A percentile compares a stretch with the other conserved stretches of the same genome.
Conservation (phyloP, 2,888 invertebrate genomes). For the Protophormia terraenovae region DNA sequence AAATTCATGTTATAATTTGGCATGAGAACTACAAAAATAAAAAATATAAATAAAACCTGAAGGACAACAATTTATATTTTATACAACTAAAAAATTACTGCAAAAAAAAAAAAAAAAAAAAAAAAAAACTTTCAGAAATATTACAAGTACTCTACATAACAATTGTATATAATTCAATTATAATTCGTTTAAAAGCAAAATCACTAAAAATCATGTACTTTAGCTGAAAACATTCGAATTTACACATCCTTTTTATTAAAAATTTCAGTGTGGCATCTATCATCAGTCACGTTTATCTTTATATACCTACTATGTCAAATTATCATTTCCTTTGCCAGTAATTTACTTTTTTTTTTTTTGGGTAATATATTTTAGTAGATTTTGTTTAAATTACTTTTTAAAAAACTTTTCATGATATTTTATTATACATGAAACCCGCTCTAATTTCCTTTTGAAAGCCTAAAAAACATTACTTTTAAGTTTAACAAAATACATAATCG, state of each 20-base stretch:
- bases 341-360: background rate
- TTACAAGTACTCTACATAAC: background rate
- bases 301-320: background rate
- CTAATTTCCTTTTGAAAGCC: background rate
- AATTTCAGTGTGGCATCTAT: background rate
- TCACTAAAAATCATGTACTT: background rate
- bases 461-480: background rate
- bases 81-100: too few relatives aligned
- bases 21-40: background rate
- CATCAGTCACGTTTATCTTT: background rate
- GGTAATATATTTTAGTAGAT: background rate
- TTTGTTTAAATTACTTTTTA: background rate
- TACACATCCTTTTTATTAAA: background rate
- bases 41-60: too few relatives aligned
- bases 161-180: background rate
- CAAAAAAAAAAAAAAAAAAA: slow-evolving; percentile 1
- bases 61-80: slow-evolving; percentile 9
- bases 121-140: background rate
- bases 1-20: background rate
- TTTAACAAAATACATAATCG: background rate
- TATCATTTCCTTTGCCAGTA: background rate
- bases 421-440: background rate
- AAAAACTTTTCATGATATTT: background rate
- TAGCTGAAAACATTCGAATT: too few relatives aligned
- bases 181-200: background rate